These are phyloP conservation scores for Porites cylindrica DNA, from an alignment of 92 coral and sea anemone species.

Conservation along the genomic window DNA sequence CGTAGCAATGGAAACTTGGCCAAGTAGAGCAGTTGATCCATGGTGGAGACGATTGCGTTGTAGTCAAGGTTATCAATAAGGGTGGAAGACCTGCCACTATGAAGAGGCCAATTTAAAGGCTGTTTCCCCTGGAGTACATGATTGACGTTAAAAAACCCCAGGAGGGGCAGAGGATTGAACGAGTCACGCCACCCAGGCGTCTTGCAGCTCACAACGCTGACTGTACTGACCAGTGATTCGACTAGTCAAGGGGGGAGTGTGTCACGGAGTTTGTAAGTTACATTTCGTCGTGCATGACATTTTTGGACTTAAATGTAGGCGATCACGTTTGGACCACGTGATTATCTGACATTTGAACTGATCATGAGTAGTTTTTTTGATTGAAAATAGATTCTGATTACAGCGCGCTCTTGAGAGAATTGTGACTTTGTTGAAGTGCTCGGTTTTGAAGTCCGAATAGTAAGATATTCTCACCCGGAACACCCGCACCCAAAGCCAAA, in stretches of 20 bases:
- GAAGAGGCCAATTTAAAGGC: constrained; percentile 32
- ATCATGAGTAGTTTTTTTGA: too few relatives aligned
- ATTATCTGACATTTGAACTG: not conserved
- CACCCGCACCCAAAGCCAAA: too few relatives aligned
- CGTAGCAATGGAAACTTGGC: constrained; percentile 51
- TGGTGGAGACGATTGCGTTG: constrained; percentile 29
- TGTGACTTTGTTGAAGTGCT: too few relatives aligned
- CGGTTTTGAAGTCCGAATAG: too few relatives aligned
- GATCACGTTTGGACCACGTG: not conserved
- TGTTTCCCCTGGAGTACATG: constrained; percentile 37
- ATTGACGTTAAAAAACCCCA: not conserved
- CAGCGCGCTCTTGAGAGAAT: too few relatives aligned
- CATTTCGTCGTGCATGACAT: not conserved
- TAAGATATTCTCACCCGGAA: too few relatives aligned
- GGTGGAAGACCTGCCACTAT: constrained; percentile 13
- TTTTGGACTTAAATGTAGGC: not conserved
- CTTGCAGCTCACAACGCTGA: not conserved
- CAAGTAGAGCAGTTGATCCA: constrained; percentile 35
- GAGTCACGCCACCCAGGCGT: not conserved
- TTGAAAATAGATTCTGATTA: too few relatives aligned
- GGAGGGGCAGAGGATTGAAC: too few relatives aligned
- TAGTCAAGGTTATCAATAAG: constrained; percentile 24
- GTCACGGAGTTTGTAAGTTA: too few relatives aligned
- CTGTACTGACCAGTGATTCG: not conserved
- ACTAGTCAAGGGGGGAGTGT: too few relatives aligned